Evolutionary conservation across 2,888 invertebrate genomes (phyloP).

Genomic region (Chloroclysta siterata): DNA sequence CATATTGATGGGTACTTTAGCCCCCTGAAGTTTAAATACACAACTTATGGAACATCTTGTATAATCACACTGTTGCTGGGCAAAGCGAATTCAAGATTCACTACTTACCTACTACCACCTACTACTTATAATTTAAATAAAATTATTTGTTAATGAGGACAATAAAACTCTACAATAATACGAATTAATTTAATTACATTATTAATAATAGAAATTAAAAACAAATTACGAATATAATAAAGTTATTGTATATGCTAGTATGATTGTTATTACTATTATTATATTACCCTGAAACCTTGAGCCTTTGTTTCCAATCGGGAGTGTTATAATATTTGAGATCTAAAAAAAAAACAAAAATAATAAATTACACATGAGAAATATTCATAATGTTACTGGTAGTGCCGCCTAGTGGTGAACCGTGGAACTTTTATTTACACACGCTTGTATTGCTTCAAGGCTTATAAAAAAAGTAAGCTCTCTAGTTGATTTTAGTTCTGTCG

Average conservation of each 20-base stretch:
- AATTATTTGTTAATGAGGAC: too few species aligned
- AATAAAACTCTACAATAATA: not conserved
- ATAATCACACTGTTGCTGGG: too few species aligned
- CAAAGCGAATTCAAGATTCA: too few species aligned
- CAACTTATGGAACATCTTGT: too few species aligned
- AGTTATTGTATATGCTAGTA: constrained; percentile 31
- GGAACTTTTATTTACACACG: constrained; percentile 7
- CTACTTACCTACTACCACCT: too few species aligned
- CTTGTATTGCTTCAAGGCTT: not conserved
- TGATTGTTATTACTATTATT: constrained; percentile 34
- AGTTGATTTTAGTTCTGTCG: constrained; percentile 10
- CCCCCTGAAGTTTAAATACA: too few species aligned
- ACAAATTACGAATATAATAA: constrained; percentile 21
- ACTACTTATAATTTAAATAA: too few species aligned
- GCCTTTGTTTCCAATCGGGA: constrained; percentile 57
- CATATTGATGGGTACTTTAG: too few species aligned
- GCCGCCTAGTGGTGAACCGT: constrained; percentile 41
- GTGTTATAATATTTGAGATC: constrained; percentile 65
- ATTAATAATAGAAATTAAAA: not conserved
- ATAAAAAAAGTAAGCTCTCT: not conserved
- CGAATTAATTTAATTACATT: not conserved
- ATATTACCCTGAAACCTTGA: constrained; percentile 30
- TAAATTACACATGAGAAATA: not conserved
- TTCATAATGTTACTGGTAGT: constrained; percentile 7
- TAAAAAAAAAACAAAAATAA: constrained; percentile 51